A percentile compares a stretch with the other conserved stretches of the same genome.
Evolutionary conservation across 2,113 vertebrate species (phyloP).

Genomic region (Petrocephalus zakoni): DNA sequence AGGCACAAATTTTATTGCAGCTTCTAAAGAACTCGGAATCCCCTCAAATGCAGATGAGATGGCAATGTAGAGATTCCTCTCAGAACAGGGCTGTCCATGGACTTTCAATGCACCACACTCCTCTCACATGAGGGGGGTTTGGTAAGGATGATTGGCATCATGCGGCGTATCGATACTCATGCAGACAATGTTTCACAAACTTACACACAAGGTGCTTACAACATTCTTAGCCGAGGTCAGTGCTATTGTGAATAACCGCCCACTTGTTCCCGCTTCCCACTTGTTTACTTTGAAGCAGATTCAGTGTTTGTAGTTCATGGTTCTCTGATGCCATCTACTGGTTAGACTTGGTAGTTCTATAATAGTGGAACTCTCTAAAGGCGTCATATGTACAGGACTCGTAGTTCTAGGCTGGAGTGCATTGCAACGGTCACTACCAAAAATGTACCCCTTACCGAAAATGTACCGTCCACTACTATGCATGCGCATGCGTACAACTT

Average conservation of each 20-base stretch:
- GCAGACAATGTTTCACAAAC: not conserved
- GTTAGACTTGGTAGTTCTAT: too few species aligned
- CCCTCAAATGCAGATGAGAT: not conserved
- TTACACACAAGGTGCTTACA: not conserved
- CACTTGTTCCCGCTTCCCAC: not conserved
- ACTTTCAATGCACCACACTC: not conserved
- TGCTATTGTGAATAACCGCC: not conserved
- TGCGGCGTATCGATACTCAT: not conserved
- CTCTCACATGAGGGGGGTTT: not conserved
- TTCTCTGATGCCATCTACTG: too few species aligned
- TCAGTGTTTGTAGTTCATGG: too few species aligned
- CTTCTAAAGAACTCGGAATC: slow-evolving; percentile 5
- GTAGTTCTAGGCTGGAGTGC: too few species aligned
- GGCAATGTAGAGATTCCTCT: not conserved
- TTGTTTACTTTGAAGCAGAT: too few species aligned
- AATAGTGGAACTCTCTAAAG: too few species aligned
- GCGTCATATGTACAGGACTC: too few species aligned
- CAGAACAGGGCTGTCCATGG: not conserved
- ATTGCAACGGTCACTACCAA: too few species aligned
- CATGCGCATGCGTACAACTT: too few species aligned
- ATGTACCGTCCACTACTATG: too few species aligned
- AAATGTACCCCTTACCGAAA: too few species aligned
- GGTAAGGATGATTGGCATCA: not conserved
- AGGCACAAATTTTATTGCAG: slow-evolving; percentile 13
- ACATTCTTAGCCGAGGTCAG: not conserved